phyloP scores from a whole-genome alignment of 2,113 vertebrate species.

The Carassius gibelio region DNA sequence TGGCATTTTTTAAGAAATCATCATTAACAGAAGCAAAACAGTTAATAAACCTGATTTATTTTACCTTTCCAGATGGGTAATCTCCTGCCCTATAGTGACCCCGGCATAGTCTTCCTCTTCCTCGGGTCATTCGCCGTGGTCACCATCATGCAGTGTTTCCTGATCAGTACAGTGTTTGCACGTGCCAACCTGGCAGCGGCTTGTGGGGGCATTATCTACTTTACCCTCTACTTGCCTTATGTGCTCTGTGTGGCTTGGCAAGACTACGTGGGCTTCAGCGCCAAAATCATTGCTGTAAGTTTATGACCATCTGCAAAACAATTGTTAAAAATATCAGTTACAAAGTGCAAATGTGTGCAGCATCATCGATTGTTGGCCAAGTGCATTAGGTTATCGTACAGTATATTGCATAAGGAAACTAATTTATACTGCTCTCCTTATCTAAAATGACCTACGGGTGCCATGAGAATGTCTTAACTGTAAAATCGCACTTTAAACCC shows the following conservation, averaged over 20 bases:
- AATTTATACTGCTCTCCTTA: too few relatives aligned
- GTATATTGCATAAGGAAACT: too few relatives aligned
- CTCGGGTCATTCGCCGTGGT: constrained; percentile 86
- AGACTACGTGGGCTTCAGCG: constrained; percentile 84
- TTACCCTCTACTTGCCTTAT: constrained; percentile 92
- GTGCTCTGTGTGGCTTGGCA: constrained; percentile 95
- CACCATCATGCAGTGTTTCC: constrained; percentile 95
- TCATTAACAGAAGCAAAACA: too few relatives aligned
- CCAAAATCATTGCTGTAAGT: constrained; percentile 91
- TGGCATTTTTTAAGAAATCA: too few relatives aligned
- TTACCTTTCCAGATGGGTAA: constrained; percentile 81
- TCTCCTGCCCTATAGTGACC: constrained; percentile 92
- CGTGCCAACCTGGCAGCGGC: constrained; percentile 93
- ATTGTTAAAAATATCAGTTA: neutral
- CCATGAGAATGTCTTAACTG: too few relatives aligned
- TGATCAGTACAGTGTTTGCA: constrained; percentile 91
- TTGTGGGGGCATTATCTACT: constrained; percentile 95
- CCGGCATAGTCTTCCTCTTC: constrained; percentile 90
- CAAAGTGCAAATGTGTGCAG: too few relatives aligned
- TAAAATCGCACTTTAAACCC: too few relatives aligned
- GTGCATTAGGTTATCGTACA: too few relatives aligned
- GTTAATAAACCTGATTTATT: too few relatives aligned
- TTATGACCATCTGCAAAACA: constrained; percentile 59
- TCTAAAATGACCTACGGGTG: too few relatives aligned
- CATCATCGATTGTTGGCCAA: too few relatives aligned